These are phyloP conservation scores for Tenebrio molitor DNA, from an alignment of 1,140 invertebrate genomes.

Conservation along the genomic window DNA sequence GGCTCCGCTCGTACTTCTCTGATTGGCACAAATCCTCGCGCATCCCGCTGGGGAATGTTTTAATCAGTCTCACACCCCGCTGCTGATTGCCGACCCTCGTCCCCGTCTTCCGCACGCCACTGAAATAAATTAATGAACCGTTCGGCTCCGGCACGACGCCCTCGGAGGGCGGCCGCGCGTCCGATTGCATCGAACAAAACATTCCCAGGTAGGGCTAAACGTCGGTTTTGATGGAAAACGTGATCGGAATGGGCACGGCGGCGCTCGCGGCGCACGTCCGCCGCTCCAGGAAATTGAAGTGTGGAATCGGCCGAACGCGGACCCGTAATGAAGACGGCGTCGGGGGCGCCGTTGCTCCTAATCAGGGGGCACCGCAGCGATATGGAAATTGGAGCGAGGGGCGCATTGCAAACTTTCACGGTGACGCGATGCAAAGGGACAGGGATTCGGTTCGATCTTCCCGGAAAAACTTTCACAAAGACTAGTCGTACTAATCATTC, in stretches of 20 bases:
- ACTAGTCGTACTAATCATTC: too few species aligned
- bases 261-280: not conserved
- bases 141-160: not conserved
- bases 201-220: conserved; percentile 49
- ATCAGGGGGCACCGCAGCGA: conserved; percentile 14
- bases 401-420: not conserved
- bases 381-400: conserved; percentile 15
- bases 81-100: conserved; percentile 49
- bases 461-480: too few species aligned
- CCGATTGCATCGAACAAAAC: conserved; percentile 35
- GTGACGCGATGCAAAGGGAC: too few species aligned
- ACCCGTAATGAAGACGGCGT: conserved; percentile 26
- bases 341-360: conserved; percentile 2
- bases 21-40: conserved; percentile 55
- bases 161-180: not conserved
- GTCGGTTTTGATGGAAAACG: conserved; percentile 52
- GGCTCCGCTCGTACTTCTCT: conserved; percentile 42
- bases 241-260: conserved; percentile 43
- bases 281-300: conserved; percentile 32
- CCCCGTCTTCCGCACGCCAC: conserved; percentile 16
- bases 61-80: conserved; percentile 54
- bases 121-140: conserved; percentile 43
- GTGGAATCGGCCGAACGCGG: conserved; percentile 22
- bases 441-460: too few species aligned
- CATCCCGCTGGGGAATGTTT: conserved; percentile 56